Percentiles rank a stretch among this genome's conserved stretches.
phyloP scores from a whole-genome alignment of 2,797 vertebrate species.

The Sebastes minor region DNA sequence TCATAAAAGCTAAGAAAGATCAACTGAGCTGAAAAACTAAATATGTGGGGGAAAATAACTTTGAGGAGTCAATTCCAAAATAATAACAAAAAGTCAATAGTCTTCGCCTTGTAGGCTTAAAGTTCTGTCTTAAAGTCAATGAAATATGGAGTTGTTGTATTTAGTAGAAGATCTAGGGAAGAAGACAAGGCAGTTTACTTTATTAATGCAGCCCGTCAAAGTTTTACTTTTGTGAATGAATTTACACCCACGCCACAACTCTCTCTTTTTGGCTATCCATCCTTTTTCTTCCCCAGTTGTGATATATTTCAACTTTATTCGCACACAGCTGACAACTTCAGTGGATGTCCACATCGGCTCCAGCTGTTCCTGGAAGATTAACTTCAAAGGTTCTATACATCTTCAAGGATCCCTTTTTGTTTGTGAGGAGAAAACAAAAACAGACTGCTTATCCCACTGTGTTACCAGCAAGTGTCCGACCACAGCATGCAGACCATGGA shows the following conservation, averaged over 20 bases:
- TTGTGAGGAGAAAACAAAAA: slow-evolving; percentile 54
- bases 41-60: neutral
- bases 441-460: slow-evolving; percentile 50
- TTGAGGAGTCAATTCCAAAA: neutral
- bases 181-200: neutral
- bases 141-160: neutral
- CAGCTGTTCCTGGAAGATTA: slow-evolving; percentile 62
- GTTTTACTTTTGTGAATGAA: neutral
- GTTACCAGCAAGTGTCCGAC: slow-evolving; percentile 47
- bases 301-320: slow-evolving; percentile 31
- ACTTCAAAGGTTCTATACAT: slow-evolving; percentile 59
- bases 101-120: neutral
- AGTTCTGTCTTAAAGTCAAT: neutral
- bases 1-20: neutral
- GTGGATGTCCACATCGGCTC: slow-evolving; percentile 27
- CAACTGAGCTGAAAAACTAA: neutral
- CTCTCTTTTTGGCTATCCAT: neutral
- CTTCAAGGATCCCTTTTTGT: slow-evolving; percentile 56
- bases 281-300: neutral
- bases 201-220: neutral
- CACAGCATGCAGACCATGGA: slow-evolving; percentile 43
- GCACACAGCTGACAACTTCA: slow-evolving; percentile 31
- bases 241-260: neutral
- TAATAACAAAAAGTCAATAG: neutral
- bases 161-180: neutral